phyloP scores from a whole-genome alignment of 2,113 vertebrate species.

The Scortum barcoo region DNA sequence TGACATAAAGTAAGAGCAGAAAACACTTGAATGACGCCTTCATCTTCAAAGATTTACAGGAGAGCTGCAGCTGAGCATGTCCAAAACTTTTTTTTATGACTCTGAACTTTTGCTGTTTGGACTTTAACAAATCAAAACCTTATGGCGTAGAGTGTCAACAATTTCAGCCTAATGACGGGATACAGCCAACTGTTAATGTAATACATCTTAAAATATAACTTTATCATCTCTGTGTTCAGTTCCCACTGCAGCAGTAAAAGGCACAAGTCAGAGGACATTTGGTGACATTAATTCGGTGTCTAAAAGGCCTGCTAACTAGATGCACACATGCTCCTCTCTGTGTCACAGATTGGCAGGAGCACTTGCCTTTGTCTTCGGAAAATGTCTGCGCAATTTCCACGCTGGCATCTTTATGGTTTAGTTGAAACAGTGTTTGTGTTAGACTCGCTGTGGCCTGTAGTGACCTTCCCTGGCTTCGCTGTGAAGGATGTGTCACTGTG shows the following conservation, averaged over 20 bases:
- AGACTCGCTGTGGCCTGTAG: slow-evolving; percentile 13
- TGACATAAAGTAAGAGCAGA: neutral
- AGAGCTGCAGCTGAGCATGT: slow-evolving; percentile 11
- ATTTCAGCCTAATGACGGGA: slow-evolving; percentile 29
- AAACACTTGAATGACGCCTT: neutral
- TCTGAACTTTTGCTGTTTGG: slow-evolving; percentile 36
- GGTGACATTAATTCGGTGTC: slow-evolving; percentile 52
- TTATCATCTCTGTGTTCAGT: slow-evolving; percentile 39
- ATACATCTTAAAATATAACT: slow-evolving; percentile 44
- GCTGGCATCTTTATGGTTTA: slow-evolving; percentile 29
- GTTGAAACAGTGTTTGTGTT: slow-evolving; percentile 48
- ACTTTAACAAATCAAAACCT: slow-evolving; percentile 43
- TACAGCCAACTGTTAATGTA: slow-evolving; percentile 37
- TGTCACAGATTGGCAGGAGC: slow-evolving; percentile 55
- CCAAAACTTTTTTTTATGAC: slow-evolving; percentile 34
- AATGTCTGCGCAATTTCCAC: slow-evolving; percentile 62
- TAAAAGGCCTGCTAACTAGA: slow-evolving; percentile 20
- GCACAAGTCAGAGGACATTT: slow-evolving; percentile 49
- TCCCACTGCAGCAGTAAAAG: slow-evolving; percentile 33
- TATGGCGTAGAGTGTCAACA: slow-evolving; percentile 22
- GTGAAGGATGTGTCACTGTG: slow-evolving; percentile 58
- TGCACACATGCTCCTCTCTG: slow-evolving; percentile 32
- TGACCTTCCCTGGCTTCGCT: slow-evolving; percentile 54
- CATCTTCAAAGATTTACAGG: slow-evolving; percentile 40
- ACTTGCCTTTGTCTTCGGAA: slow-evolving; percentile 63